phyloP scores from a whole-genome alignment of 2,888 invertebrate genomes.

The Limnephilus lunatus region DNA sequence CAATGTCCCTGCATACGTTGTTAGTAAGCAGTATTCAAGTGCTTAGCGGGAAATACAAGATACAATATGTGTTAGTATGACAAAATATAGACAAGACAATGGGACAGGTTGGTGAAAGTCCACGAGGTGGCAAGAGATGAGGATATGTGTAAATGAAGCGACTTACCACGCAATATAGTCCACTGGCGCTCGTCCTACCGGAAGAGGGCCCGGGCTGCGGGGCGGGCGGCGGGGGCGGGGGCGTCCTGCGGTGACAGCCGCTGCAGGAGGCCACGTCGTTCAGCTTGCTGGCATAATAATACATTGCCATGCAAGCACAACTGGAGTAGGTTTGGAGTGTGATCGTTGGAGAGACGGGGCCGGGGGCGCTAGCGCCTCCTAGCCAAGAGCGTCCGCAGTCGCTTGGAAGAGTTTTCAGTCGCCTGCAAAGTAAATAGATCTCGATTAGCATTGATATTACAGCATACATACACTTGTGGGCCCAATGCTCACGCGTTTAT shows the following conservation, averaged over 20 bases:
- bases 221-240: slow-evolving; percentile 72
- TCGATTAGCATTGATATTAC: neutral
- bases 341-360: neutral
- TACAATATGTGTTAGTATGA: too few species aligned
- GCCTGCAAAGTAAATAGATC: neutral
- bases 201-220: slow-evolving; percentile 68
- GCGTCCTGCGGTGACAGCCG: slow-evolving; percentile 75
- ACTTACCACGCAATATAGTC: slow-evolving; percentile 35
- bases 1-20: too few species aligned
- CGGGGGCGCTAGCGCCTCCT: slow-evolving; percentile 10
- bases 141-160: neutral
- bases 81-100: too few species aligned
- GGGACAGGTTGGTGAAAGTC: too few species aligned
- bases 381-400: neutral
- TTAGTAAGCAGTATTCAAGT: too few species aligned
- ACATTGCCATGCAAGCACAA: slow-evolving; percentile 80
- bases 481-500: too few species aligned
- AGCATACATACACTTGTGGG: neutral
- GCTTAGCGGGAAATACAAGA: too few species aligned
- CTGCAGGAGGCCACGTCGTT: slow-evolving; percentile 82
- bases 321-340: neutral
- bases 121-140: too few species aligned
- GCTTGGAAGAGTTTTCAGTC: neutral
- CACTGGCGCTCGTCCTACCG: slow-evolving; percentile 67
- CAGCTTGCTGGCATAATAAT: slow-evolving; percentile 84